Evolutionary conservation across 2,888 invertebrate species (phyloP).

Genomic region (Acronicta psi): DNA sequence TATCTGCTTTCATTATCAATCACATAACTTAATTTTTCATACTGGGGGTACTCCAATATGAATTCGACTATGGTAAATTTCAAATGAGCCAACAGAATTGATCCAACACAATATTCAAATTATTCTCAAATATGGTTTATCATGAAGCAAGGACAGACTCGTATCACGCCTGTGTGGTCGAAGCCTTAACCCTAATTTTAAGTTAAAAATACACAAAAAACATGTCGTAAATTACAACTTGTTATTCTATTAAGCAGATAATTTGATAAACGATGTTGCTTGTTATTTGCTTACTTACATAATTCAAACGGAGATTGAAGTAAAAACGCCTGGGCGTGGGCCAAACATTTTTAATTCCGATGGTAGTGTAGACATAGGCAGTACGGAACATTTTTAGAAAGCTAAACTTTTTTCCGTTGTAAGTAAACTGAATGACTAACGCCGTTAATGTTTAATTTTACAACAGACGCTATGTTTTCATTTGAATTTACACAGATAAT

Average conservation of each 20-base stretch:
- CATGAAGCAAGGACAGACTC: slow-evolving; percentile 50
- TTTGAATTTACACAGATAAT: not conserved
- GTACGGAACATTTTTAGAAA: not conserved
- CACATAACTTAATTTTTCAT: not conserved
- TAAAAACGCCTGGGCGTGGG: not conserved
- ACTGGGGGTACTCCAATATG: no score
- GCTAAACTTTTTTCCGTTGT: not conserved
- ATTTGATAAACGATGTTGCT: slow-evolving; percentile 6
- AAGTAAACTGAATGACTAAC: not conserved
- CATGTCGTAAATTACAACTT: slow-evolving; percentile 38
- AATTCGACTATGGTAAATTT: not conserved
- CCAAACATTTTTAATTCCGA: not conserved
- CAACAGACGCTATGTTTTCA: not conserved
- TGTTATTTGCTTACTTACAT: not conserved
- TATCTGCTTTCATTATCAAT: no score
- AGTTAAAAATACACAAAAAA: slow-evolving; percentile 38
- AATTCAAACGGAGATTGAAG: not conserved
- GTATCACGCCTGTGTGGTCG: slow-evolving; percentile 16
- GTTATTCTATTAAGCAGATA: slow-evolving; percentile 22
- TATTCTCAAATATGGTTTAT: slow-evolving; percentile 47
- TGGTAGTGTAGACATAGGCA: not conserved
- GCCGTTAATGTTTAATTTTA: not conserved
- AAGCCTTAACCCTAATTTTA: slow-evolving; percentile 53
- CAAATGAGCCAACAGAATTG: slow-evolving; percentile 13
- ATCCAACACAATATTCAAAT: slow-evolving; percentile 44